Evolutionary conservation across 2,888 invertebrate genomes (phyloP).

Genomic region (Zeuzera pyrina): DNA sequence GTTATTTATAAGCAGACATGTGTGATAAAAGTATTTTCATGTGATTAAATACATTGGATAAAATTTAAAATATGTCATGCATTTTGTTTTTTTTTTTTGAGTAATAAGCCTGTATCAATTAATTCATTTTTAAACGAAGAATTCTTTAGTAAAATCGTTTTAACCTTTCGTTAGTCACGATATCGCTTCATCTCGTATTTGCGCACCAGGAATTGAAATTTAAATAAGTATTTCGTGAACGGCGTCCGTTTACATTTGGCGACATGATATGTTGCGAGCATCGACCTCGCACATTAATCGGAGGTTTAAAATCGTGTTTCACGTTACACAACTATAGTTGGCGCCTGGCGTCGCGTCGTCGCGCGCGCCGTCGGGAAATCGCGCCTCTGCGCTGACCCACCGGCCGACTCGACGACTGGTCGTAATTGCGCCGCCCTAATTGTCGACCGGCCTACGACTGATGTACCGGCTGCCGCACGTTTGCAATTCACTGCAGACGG

Average conservation of each 20-base stretch:
- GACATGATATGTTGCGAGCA: conserved; percentile 41
- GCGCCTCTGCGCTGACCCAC: conserved; percentile 64
- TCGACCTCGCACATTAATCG: conserved; percentile 54
- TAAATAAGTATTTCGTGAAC: conserved; percentile 1
- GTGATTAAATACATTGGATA: no score
- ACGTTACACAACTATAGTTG: conserved; percentile 58
- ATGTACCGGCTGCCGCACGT: conserved; percentile 42
- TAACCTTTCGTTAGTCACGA: conserved; percentile 1
- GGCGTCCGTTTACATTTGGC: conserved; percentile 2
- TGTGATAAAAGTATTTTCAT: no score
- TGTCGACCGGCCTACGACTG: conserved; percentile 43
- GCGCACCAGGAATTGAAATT: background rate
- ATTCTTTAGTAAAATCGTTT: background rate
- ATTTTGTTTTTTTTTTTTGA: no score
- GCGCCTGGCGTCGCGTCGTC: conserved; percentile 50
- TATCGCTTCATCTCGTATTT: conserved; percentile 1
- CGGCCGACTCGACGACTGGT: conserved; percentile 54
- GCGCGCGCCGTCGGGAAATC: conserved; percentile 49
- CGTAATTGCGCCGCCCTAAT: conserved; percentile 67
- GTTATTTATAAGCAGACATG: no score
- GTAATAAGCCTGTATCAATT: no score
- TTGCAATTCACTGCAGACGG: conserved; percentile 53
- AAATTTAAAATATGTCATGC: no score
- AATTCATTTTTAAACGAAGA: no score
- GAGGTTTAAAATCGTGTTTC: no score